Evolutionary conservation across 2,797 vertebrate genomes (phyloP), one percentile per base, ranked within the genome.

Genomic region (Alectoris magna): DNA sequence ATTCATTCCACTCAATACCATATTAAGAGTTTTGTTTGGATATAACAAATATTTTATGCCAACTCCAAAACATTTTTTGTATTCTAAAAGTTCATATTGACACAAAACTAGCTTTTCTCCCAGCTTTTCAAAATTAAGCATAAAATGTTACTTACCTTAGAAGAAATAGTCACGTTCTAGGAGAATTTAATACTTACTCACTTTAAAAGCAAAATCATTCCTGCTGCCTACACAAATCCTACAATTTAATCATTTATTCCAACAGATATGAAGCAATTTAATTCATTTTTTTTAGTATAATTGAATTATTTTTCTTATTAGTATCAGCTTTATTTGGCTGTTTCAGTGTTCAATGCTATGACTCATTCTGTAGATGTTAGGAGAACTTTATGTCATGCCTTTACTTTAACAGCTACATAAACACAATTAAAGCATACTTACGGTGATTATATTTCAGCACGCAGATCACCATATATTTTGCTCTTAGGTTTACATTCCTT

Each of bases 231-330:
- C 89, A 95, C 41, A 93, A 94, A 89, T 72, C 67, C 60, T 84
- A 39, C 91, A 95, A 92, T 87, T 86, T 95, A 93, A 89, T 23
- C 39, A 75, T 82, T 80, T 53, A 27, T 92, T 92, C 34, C 53
- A 94, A 91, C 38, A 77, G 91, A 93, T 88, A 85, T 46, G 74
- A 95, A 91, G 44, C 60, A 16, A 88, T 82, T 94, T 77, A 13
- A 41, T 73, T 93, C 67, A 46, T 21, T 93, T 95, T 95, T 78
- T 92, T 95, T 96, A 94, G 51, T 36, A 68, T 92, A 96, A 79
- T 90, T 94, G 93, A 83, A 85, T 88, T 92, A 92, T 97, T 94
- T 96, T 84, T 88, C 59, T 59, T 92, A 92, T 90, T 94, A 88
- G 70, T 94, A 87, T 23, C 71, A 87, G 77, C n/a, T 91, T 96